Percentiles rank a stretch among this genome's conserved stretches.
phyloP scores from a whole-genome alignment of 2,888 invertebrate genomes.

The Lampropteryx suffumata region DNA sequence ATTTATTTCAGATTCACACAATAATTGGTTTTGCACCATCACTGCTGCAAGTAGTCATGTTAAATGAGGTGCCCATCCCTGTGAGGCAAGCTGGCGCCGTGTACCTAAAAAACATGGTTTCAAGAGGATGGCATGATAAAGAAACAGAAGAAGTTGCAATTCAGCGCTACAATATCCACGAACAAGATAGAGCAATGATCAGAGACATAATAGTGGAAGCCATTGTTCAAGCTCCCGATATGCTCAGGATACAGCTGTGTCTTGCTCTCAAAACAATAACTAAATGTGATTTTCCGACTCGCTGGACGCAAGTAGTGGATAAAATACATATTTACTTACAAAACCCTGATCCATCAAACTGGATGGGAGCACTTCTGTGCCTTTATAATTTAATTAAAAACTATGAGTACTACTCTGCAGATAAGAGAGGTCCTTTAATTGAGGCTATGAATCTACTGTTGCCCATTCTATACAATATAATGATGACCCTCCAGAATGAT shows the following conservation, averaged over 20 bases:
- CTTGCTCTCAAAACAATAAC: slow-evolving; percentile 97
- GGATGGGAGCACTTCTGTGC: slow-evolving; percentile 96
- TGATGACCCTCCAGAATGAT: slow-evolving; percentile 90
- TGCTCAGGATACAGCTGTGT: slow-evolving; percentile 94
- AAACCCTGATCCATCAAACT: slow-evolving; percentile 92
- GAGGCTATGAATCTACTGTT: slow-evolving; percentile 97
- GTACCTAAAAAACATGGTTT: slow-evolving; percentile 97
- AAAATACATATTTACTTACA: slow-evolving; percentile 97
- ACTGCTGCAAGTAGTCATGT: slow-evolving; percentile 96
- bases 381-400: slow-evolving; percentile 97
- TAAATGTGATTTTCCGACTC: slow-evolving; percentile 96
- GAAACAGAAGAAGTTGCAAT: slow-evolving; percentile 87
- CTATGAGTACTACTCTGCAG: slow-evolving; percentile 94
- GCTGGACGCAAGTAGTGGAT: slow-evolving; percentile 98
- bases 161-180: slow-evolving; percentile 94
- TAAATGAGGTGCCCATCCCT: slow-evolving; percentile 93
- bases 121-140: slow-evolving; percentile 93
- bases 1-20: slow-evolving; percentile 73
- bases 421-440: slow-evolving; percentile 94
- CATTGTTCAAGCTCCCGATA: slow-evolving; percentile 94
- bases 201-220: slow-evolving; percentile 98
- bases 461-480: slow-evolving; percentile 94
- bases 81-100: slow-evolving; percentile 98
- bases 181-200: slow-evolving; percentile 97
- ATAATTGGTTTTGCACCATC: slow-evolving; percentile 98